A percentile compares a stretch with the other conserved stretches of the same genome.
phyloP scores from a whole-genome alignment of 2,113 vertebrate species.

The Phocoena sinus region DNA sequence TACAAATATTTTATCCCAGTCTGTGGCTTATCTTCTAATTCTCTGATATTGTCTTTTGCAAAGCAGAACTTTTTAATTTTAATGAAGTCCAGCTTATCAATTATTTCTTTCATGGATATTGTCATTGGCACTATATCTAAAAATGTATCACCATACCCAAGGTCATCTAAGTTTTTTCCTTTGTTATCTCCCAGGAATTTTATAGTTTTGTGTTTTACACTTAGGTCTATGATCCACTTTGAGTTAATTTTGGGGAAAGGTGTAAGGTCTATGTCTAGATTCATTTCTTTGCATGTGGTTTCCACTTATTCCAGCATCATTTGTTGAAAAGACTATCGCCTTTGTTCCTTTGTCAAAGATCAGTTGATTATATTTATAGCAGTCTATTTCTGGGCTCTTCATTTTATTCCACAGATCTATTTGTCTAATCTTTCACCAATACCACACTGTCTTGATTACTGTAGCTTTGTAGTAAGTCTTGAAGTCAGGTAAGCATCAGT shows the following conservation, averaged over 20 bases:
- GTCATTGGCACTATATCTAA: not conserved
- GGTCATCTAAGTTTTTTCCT: not conserved
- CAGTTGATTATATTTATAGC: not conserved
- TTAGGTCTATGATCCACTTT: not conserved
- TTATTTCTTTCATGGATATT: not conserved
- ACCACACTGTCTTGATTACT: not conserved
- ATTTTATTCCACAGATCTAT: not conserved
- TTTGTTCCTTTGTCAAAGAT: not conserved
- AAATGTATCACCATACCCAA: not conserved
- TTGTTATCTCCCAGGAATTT: not conserved
- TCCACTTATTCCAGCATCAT: not conserved
- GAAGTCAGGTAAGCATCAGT: not conserved
- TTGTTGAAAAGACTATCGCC: not conserved
- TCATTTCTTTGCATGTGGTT: not conserved
- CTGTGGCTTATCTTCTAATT: not conserved
- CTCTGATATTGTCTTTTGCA: not conserved
- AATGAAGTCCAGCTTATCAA: not conserved
- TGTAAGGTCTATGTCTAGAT: not conserved
- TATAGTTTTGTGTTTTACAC: not conserved
- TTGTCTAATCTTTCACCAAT: not conserved
- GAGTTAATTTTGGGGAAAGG: not conserved
- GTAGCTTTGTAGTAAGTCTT: not conserved
- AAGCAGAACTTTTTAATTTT: not conserved
- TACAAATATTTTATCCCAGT: not conserved
- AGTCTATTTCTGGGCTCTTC: not conserved